phyloP scores from a whole-genome alignment of 2,888 invertebrate species.

The Auanema freiburgensis region DNA sequence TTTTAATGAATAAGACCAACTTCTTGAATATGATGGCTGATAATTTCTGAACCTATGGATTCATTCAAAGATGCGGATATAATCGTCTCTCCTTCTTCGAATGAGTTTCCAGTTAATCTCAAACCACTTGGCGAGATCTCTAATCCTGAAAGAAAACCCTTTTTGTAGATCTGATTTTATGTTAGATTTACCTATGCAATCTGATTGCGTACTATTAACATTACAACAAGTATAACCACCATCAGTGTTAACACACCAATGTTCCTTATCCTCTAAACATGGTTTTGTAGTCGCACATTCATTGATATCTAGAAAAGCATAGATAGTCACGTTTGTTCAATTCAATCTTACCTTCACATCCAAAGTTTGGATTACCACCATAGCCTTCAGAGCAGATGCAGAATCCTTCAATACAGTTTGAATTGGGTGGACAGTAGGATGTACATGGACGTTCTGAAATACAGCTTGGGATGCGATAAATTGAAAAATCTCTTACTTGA shows the following conservation, averaged over 20 bases:
- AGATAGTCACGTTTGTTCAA: conserved; percentile 13
- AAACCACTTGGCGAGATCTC: conserved; percentile 10
- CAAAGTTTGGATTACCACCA: conserved; percentile 47
- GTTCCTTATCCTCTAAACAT: conserved; percentile 36
- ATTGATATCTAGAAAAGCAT: conserved; percentile 35
- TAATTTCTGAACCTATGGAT: conserved; percentile 6
- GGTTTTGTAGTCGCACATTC: conserved; percentile 38
- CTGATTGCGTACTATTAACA: conserved; percentile 33
- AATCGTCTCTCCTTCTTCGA: conserved; percentile 6
- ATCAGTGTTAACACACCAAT: conserved; percentile 61
- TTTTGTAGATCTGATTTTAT: not conserved
- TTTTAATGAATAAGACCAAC: not conserved
- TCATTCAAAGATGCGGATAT: conserved; percentile 10
- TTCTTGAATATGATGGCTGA: conserved; percentile 9
- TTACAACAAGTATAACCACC: conserved; percentile 62
- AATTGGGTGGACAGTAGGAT: conserved; percentile 52
- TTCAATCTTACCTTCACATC: conserved; percentile 45
- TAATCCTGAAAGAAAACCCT: conserved; percentile 13
- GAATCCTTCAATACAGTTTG: conserved; percentile 49
- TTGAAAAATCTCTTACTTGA: conserved; percentile 12
- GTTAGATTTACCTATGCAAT: conserved; percentile 29
- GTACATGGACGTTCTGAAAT: conserved; percentile 36
- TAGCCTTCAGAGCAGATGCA: conserved; percentile 55
- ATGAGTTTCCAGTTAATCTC: conserved; percentile 2
- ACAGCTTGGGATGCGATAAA: too few relatives aligned